Percentiles rank a stretch among this genome's conserved stretches.
Evolutionary conservation across 2,113 vertebrate species (phyloP).

Genomic region (Craseonycteris thonglongyai): DNA sequence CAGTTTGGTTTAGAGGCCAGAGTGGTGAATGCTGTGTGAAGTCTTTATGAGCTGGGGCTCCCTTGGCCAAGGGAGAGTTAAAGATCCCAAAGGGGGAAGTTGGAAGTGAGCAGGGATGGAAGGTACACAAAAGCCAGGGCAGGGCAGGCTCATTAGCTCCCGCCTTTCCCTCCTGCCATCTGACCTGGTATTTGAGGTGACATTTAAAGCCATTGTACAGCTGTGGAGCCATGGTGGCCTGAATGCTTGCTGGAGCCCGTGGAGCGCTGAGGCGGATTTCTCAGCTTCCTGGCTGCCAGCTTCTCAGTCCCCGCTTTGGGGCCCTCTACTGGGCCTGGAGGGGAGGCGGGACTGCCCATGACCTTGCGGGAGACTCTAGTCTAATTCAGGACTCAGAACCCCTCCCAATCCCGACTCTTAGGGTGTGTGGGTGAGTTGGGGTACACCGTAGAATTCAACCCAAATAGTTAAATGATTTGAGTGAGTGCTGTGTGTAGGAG

Average conservation of each 20-base stretch:
- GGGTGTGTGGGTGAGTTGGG: background rate
- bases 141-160: background rate
- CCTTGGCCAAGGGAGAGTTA: background rate
- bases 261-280: background rate
- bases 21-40: background rate
- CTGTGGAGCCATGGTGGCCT: background rate
- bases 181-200: slow-evolving; percentile 31
- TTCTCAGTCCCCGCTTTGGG: background rate
- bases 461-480: background rate
- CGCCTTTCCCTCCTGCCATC: background rate
- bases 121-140: background rate
- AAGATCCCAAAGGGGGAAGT: slow-evolving; percentile 22
- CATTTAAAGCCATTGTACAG: slow-evolving; percentile 38
- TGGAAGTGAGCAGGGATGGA: background rate
- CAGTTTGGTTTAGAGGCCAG: background rate
- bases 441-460: background rate
- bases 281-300: background rate
- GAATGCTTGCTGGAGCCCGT: background rate
- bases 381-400: background rate
- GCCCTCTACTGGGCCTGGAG: background rate
- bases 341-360: background rate
- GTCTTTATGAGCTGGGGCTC: background rate
- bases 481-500: background rate
- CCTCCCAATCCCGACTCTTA: background rate
- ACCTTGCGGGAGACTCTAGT: background rate